Base-by-base conservation (phyloP, 1,140 invertebrate species). In the Anastrepha ludens region DNA sequence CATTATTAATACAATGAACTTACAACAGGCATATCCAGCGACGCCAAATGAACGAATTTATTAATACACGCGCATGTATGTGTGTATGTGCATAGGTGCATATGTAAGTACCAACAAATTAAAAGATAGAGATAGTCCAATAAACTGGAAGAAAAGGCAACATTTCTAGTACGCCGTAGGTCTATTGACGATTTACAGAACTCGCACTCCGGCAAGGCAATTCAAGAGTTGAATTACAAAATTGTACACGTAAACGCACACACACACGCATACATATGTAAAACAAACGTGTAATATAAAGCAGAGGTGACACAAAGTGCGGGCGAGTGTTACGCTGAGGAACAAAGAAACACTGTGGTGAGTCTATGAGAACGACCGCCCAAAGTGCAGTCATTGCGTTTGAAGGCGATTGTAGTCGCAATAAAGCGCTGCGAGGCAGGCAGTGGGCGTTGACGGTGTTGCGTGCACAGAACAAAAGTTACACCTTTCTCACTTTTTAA, bases 1-100 rank as follows among this genome's bases (percentile, higher is more conserved):
- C 15, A 47, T 74, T 74, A 74, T 74, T 74, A 74, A 74, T 74
- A n/a, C 41, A 74, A 74, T 74, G 67, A 74, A 74, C 67, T 41
- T 41, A 39, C 20, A 39, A 13, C 9, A 41, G 29, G 39, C 39
- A 67, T 74, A 74, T 41, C 39, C 11, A 29, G 29, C 29, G 50
- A 74, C 41, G 39, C 67, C 41, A 58, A 50, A 55, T 47, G 4
- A 29, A 81, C 74, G 55, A 81, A 81, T 55, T 81, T 81, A 81
- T 13, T 55, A 81, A 55, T 17, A 50, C 47, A 1, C 6, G 11
- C 50, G 29, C 29, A 29, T 29, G 29, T 29, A 29, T 29, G 29
- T 29, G 29, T 29, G 29, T 29, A 29, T 29, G 29, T 29, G 1
- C 1, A 8, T 55, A 55, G 6, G 11, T 55, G 20, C 74, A 13